Percentiles rank a stretch among this genome's conserved stretches.
Evolutionary conservation across 2,797 vertebrate genomes (phyloP).

Genomic region (Acanthornis magna): DNA sequence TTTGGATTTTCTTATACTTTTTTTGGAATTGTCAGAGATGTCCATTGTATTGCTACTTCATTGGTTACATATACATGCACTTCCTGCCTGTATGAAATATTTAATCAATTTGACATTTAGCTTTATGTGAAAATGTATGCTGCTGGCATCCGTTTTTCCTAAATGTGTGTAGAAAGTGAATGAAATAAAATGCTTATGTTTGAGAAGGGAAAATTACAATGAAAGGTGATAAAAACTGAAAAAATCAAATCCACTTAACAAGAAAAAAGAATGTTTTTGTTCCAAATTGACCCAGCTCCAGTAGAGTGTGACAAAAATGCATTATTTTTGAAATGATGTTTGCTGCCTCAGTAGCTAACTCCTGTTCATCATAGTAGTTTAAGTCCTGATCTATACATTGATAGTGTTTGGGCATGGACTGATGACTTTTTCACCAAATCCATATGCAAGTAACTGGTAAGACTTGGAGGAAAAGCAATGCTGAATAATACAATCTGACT

Average conservation of each 20-base stretch:
- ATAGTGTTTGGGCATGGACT: neutral
- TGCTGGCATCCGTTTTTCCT: neutral
- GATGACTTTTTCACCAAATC: neutral
- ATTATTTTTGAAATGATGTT: neutral
- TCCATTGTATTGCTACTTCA: neutral
- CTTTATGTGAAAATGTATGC: neutral
- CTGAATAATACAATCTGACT: neutral
- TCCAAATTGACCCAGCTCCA: neutral
- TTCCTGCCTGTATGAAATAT: neutral
- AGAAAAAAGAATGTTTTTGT: neutral
- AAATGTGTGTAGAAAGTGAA: neutral
- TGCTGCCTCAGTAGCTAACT: neutral
- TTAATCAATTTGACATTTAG: slow-evolving; percentile 13
- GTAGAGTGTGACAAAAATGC: neutral
- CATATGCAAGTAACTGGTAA: neutral
- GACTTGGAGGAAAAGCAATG: neutral
- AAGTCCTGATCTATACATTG: neutral
- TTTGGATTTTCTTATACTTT: neutral
- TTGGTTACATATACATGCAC: neutral
- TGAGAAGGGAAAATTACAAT: neutral
- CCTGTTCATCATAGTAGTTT: neutral
- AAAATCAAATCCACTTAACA: neutral
- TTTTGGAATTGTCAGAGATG: neutral
- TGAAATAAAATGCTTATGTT: neutral
- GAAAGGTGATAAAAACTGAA: neutral